Base-by-base conservation (phyloP, 2,797 vertebrate species). In the Periophthalmus magnuspinnatus region DNA sequence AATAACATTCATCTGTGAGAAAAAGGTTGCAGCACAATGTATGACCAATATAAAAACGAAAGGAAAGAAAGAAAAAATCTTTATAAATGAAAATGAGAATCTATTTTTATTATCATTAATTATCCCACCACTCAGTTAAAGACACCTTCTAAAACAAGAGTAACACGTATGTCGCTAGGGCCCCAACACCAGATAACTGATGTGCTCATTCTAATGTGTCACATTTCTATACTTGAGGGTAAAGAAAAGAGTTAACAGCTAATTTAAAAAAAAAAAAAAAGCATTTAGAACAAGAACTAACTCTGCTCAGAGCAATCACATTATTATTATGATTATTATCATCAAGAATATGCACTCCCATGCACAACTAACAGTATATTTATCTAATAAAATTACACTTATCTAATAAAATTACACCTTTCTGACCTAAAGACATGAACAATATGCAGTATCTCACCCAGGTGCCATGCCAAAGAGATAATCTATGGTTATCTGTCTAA, bases 131-230 rank as follows among this genome's bases (percentile, higher is more conserved):
- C 17, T 56, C 71, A 75, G 68, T 58, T 47, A 24, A 66, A 57
- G 73, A 70, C 24, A 61, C 55, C 74, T 77, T 55, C 60, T 62
- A 28, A 24, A 16, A 72, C 68, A 65, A 47, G 56, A 58, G 11
- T 4, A 1, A 64, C 65, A 75, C 60, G 65, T 57, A 21, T 41
- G 38, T 41, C 50, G 7, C 45, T 59, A 62, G 38, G 11, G 38
- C 38, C 72, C 68, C 71, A 68, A 71, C 71, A 61, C 68, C 62
- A 65, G 28, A 57, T 72, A 67, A 75, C 75, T 38, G 57, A 73
- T 45, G 36, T 64, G 34, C 28, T 71, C 72, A 81, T 77, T 84
- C 54, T 69, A 78, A 73, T 56, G 22, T 19, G 34, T 45, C 45
- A 65, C 13, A 8, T 74, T 67, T 71, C 65, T n/a, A 10, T 41